A percentile compares a stretch with the other conserved stretches of the same genome.
Conservation (phyloP, 2,888 invertebrate species). For the Adineta ricciae region DNA sequence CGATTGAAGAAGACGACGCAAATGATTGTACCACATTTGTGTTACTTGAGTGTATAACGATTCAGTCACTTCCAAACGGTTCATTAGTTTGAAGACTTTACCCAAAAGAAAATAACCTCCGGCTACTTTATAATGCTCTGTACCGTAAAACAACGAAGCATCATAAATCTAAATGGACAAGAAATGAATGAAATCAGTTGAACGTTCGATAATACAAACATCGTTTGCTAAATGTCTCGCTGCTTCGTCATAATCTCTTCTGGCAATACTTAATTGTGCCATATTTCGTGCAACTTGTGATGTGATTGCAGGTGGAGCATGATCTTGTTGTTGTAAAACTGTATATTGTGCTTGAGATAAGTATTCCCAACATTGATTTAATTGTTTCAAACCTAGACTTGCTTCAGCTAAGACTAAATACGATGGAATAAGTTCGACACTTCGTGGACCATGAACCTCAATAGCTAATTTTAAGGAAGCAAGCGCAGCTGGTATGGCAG, state of each 20-base stretch:
- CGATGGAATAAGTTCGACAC: constrained; percentile 49
- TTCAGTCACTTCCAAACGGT: constrained; percentile 28
- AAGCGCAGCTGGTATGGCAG: constrained; percentile 50
- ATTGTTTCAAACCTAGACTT: constrained; percentile 44
- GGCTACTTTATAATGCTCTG: constrained; percentile 47
- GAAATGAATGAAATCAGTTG: no score
- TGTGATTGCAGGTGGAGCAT: constrained; percentile 46
- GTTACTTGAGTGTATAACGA: constrained; percentile 31
- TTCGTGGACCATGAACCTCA: constrained; percentile 48
- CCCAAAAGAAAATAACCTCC: constrained; percentile 51
- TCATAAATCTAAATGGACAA: constrained; percentile 45
- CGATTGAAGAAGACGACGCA: constrained; percentile 1
- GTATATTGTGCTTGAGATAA: constrained; percentile 50
- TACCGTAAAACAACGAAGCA: constrained; percentile 48
- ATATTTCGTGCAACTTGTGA: constrained; percentile 48
- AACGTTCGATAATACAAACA: constrained; percentile 39
- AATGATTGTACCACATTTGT: constrained; percentile 31
- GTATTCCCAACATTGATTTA: constrained; percentile 49
- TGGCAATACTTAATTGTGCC: constrained; percentile 47
- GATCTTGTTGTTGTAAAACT: constrained; percentile 46
- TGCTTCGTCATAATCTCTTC: constrained; percentile 48
- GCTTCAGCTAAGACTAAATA: constrained; percentile 50
- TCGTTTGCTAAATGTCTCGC: constrained; percentile 47
- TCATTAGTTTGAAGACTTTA: constrained; percentile 43
- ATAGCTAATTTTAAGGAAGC: constrained; percentile 48